Percentiles rank a stretch among this genome's conserved stretches.
Evolutionary conservation across 1,140 invertebrate species (phyloP).

Genomic region (Eulimnadia texana): DNA sequence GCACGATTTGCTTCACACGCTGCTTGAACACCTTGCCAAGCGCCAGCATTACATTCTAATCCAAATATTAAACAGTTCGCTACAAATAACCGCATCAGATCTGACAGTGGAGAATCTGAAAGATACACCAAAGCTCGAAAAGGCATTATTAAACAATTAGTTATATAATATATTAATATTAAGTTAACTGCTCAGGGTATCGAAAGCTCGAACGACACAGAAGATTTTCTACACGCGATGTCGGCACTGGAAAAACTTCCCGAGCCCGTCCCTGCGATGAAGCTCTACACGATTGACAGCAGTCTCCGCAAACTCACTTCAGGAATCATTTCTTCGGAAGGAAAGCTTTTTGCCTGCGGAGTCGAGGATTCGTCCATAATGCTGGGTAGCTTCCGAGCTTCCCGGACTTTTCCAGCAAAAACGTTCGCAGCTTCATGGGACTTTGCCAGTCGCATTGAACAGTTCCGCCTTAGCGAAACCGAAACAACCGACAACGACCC

Average conservation of each 20-base stretch:
- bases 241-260: not conserved
- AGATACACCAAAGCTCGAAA: not conserved
- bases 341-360: not conserved
- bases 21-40: not conserved
- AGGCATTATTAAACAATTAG: no score
- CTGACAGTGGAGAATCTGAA: not conserved
- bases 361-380: conserved; percentile 6
- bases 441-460: no score
- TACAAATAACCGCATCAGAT: not conserved
- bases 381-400: not conserved
- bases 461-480: not conserved
- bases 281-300: conserved; percentile 4
- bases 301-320: not conserved
- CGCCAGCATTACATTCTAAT: not conserved
- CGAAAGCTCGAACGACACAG: not conserved
- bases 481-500: not conserved
- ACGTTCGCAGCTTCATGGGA: not conserved
- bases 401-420: not conserved
- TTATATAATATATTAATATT: no score
- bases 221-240: not conserved
- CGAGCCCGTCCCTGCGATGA: not conserved
- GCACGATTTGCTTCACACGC: not conserved
- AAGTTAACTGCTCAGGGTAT: not conserved
- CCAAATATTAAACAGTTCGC: not conserved
- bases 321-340: not conserved